Evolutionary conservation across 2,113 vertebrate genomes (phyloP).

Genomic region (Ondatra zibethicus): DNA sequence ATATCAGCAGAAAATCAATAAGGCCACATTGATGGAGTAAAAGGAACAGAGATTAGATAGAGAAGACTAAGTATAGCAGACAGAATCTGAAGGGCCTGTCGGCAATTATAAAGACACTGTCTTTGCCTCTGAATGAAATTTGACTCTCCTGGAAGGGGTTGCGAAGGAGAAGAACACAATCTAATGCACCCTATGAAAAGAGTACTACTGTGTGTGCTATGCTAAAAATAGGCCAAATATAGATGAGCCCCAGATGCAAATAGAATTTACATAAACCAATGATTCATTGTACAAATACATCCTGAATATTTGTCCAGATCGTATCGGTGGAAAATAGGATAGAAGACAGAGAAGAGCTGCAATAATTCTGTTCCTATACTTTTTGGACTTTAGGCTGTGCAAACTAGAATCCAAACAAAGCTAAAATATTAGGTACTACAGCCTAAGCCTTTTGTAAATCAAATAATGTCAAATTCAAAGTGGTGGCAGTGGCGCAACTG

Average conservation of each 20-base stretch:
- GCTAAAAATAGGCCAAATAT: conserved; percentile 1
- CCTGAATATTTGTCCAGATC: background rate
- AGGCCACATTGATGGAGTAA: background rate
- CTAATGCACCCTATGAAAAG: background rate
- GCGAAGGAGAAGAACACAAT: background rate
- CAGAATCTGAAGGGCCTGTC: background rate
- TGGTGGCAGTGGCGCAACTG: background rate
- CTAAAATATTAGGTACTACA: background rate
- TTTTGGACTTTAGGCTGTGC: background rate
- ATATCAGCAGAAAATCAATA: background rate
- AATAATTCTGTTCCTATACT: background rate
- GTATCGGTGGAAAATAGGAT: background rate
- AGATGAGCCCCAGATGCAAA: background rate
- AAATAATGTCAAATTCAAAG: conserved; percentile 10
- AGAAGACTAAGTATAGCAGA: background rate
- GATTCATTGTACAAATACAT: conserved; percentile 2
- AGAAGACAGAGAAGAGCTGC: background rate
- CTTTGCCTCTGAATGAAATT: conserved; percentile 22
- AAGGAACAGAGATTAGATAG: background rate
- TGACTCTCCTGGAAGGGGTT: background rate
- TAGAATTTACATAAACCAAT: background rate
- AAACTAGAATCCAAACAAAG: conserved; percentile 2
- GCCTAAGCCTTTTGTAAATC: background rate
- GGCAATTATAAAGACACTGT: background rate
- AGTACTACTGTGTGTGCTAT: background rate